Evolutionary conservation across 2,113 vertebrate genomes (phyloP).

Genomic region (Saguinus midas): DNA sequence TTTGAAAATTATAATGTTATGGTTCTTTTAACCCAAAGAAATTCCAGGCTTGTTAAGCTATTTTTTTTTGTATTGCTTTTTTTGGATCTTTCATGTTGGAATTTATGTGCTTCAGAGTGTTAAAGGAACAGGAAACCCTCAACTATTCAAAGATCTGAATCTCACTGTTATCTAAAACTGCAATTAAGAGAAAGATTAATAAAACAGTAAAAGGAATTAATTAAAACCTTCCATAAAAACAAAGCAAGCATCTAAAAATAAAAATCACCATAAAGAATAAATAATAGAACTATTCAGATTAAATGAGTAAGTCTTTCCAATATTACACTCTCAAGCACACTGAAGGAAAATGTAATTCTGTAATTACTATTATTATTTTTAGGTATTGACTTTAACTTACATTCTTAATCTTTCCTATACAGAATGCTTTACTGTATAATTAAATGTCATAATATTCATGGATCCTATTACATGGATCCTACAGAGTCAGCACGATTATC

Average conservation of each 20-base stretch:
- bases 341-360: conserved; percentile 10
- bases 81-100: conserved; percentile 20
- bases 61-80: conserved; percentile 31
- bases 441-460: conserved; percentile 16
- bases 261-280: conserved; percentile 31
- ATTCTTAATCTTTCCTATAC: conserved; percentile 15
- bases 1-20: background rate
- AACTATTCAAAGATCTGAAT: conserved; percentile 57
- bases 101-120: conserved; percentile 16
- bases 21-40: background rate
- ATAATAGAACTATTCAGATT: conserved; percentile 42
- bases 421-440: background rate
- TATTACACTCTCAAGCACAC: background rate
- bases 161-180: conserved; percentile 40
- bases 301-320: conserved; percentile 26
- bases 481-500: background rate
- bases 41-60: background rate
- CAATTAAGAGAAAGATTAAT: conserved; percentile 20
- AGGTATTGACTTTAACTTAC: conserved; percentile 41
- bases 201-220: conserved; percentile 50
- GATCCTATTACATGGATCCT: background rate
- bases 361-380: conserved; percentile 44
- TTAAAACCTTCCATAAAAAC: conserved; percentile 38
- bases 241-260: conserved; percentile 42
- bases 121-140: conserved; percentile 48